A percentile compares a stretch with the other conserved stretches of the same genome.
Evolutionary conservation across 2,797 vertebrate genomes (phyloP).

Genomic region (Tapera naevia): DNA sequence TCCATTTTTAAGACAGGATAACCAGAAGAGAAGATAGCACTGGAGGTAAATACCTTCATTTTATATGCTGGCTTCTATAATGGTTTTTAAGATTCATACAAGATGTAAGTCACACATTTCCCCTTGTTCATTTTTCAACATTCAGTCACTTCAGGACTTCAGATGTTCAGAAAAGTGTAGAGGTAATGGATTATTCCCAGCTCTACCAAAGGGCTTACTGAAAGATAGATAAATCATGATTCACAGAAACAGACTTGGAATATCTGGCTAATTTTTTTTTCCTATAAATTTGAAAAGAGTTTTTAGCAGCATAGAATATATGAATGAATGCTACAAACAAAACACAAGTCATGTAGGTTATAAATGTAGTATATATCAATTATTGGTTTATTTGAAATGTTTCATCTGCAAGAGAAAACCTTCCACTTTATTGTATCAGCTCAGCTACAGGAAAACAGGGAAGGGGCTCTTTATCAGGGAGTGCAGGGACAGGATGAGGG

Average conservation of each 20-base stretch:
- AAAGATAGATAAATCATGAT: conserved; percentile 17
- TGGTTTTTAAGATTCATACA: not conserved
- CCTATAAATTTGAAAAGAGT: not conserved
- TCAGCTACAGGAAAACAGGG: not conserved
- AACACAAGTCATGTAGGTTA: not conserved
- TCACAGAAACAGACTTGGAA: not conserved
- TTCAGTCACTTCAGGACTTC: conserved; percentile 18
- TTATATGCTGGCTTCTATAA: not conserved
- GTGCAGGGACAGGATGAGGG: too few relatives aligned
- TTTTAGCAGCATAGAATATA: not conserved
- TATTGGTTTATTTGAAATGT: not conserved
- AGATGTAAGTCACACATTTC: not conserved
- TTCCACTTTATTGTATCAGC: not conserved
- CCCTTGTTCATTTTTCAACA: not conserved
- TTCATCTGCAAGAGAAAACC: not conserved
- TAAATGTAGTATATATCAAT: not conserved
- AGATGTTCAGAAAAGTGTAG: not conserved
- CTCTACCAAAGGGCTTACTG: conserved; percentile 10
- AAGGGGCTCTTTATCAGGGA: too few relatives aligned
- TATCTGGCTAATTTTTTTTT: not conserved
- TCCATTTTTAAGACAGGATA: not conserved
- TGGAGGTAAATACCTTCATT: not conserved
- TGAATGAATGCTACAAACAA: not conserved
- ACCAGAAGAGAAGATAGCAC: not conserved
- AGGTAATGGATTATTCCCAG: conserved; percentile 15